Evolutionary conservation across 2,113 vertebrate species (phyloP).

Genomic region (Pseudorectes ferrugineus): DNA sequence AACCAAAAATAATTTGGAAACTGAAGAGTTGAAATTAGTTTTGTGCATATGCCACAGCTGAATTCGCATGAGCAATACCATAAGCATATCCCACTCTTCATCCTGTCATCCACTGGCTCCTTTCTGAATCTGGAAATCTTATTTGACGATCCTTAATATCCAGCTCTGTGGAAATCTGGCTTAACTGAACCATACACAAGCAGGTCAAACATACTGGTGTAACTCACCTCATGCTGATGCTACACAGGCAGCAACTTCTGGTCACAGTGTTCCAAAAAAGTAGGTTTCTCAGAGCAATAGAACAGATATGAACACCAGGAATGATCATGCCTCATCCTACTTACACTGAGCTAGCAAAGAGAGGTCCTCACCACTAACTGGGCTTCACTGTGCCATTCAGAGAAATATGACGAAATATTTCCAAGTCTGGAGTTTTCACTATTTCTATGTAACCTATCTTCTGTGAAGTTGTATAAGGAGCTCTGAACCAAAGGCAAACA

Average conservation of each 20-base stretch:
- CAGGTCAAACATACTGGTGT: not conserved
- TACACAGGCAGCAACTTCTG: not conserved
- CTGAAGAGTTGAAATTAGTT: not conserved
- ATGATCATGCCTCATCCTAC: not conserved
- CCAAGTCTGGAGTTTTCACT: not conserved
- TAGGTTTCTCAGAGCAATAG: not conserved
- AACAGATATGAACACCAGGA: not conserved
- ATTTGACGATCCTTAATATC: not conserved
- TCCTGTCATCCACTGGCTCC: not conserved
- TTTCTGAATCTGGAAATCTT: not conserved
- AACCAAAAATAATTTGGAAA: constrained; percentile 4
- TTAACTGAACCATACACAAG: not conserved
- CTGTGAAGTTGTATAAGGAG: not conserved
- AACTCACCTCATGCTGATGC: not conserved
- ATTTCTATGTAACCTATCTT: not conserved
- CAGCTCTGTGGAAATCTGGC: not conserved
- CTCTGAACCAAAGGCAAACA: not conserved
- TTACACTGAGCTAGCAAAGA: not conserved
- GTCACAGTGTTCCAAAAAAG: not conserved
- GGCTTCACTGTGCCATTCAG: not conserved
- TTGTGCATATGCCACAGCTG: not conserved
- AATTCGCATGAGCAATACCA: not conserved
- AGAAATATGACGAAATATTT: not conserved
- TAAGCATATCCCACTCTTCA: not conserved
- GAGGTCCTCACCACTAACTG: not conserved